Evolutionary conservation across 1,140 invertebrate species (phyloP), one percentile per base, ranked within the genome.

Genomic region (Sarcophaga peregrina): DNA sequence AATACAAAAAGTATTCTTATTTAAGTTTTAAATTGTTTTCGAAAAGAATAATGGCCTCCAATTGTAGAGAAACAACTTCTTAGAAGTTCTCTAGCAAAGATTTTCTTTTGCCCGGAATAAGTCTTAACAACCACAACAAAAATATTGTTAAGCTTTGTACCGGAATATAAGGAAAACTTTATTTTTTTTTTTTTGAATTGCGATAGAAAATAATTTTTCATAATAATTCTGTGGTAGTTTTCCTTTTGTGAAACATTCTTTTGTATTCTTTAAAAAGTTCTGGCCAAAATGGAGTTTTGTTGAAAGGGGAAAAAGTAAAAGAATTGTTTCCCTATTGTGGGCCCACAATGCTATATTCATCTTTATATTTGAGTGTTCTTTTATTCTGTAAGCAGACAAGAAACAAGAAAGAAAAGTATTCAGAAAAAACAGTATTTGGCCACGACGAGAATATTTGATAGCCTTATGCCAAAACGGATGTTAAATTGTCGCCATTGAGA

Each of bases 401-500:
- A 68, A 68, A 68, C n/a, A 68, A 13, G 50, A 68, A 68, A 10
- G 17, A 8, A 9, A 68, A 20, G 8, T 20, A 3, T 52, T 9
- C 9, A 52, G 13, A 52, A 6, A 50, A 8, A 52, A 10, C 1
- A 52, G 13, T 52, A 46, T 45, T 78, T 50, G 75, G 17, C 48
- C 48, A 52, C 17, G 25, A 37, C 25, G 11, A 78, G 15, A 78
- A 25, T 78, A 50, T 78, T 78, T 78, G 47, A 78, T 78, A 78
- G 75, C 20, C 75, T 25, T 52, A 3, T 78, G 75, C 75, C 75
- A 78, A 76, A 50, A 50, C 75, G 75, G 75, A 78, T 50, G 48
- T 68, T 76, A 78, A 78, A 78, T 52, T 78, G 75, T 20, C 62
- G 83, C 54, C 87, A 88, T 83, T 76, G 86, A 88, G 87, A 86